Percentiles rank a stretch among this genome's conserved stretches.
phyloP scores from a whole-genome alignment of 1,140 invertebrate genomes.

The Diorhabda sublineata region DNA sequence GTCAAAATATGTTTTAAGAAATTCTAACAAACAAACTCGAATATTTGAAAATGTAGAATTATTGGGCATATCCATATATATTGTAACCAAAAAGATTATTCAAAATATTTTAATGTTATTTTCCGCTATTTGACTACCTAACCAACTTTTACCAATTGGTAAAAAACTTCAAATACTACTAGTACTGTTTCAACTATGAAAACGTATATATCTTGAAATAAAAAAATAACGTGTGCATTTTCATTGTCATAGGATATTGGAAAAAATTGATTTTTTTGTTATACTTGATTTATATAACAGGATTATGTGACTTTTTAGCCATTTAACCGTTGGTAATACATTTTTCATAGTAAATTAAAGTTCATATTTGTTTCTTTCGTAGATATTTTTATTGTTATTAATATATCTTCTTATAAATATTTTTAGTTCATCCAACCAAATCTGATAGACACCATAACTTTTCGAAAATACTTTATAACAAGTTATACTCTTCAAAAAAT shows the following conservation, averaged over 20 bases:
- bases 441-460: slow-evolving; percentile 38
- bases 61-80: too few species aligned
- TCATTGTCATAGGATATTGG: background rate
- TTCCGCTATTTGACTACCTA: background rate
- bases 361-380: background rate
- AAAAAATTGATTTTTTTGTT: background rate
- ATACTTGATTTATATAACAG: background rate
- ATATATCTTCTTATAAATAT: background rate
- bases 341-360: background rate
- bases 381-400: background rate
- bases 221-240: background rate
- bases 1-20: background rate
- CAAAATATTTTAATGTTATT: background rate
- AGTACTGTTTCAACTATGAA: too few species aligned
- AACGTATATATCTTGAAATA: too few species aligned
- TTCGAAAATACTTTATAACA: slow-evolving; percentile 35
- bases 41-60: background rate
- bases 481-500: slow-evolving; percentile 35
- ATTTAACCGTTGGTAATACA: background rate
- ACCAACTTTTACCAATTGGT: too few species aligned
- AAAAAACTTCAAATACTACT: too few species aligned
- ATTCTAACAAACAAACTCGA: background rate
- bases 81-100: background rate
- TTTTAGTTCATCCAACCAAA: slow-evolving; percentile 25
- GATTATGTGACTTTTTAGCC: background rate